Evolutionary conservation across 2,888 invertebrate species (phyloP).

Genomic region (Phengaris alcon): DNA sequence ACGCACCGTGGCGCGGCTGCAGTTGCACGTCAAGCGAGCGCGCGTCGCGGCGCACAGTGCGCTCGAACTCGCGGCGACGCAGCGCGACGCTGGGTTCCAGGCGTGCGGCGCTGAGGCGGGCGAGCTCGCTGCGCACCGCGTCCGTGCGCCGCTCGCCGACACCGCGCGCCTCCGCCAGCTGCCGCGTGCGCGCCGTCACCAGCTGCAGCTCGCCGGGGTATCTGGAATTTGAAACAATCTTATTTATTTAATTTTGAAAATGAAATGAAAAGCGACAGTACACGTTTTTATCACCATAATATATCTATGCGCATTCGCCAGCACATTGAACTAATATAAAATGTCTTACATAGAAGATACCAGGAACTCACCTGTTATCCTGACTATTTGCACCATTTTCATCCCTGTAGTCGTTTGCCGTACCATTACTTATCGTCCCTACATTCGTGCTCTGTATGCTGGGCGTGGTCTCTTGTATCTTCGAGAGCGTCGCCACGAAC

Average conservation of each 20-base stretch:
- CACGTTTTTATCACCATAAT: neutral
- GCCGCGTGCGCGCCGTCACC: conserved; percentile 85
- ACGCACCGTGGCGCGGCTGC: conserved; percentile 52
- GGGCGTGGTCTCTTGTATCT: conserved; percentile 82
- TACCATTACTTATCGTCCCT: conserved; percentile 69
- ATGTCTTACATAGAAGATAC: neutral
- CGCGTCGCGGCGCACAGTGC: conserved; percentile 65
- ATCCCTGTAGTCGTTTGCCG: conserved; percentile 56
- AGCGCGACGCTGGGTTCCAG: conserved; percentile 88
- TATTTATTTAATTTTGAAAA: neutral
- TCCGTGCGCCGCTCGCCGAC: conserved; percentile 83
- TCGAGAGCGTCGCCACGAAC: conserved; percentile 81
- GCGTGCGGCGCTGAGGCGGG: conserved; percentile 82
- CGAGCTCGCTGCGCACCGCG: conserved; percentile 83
- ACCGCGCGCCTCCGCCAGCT: conserved; percentile 84
- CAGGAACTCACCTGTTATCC: conserved; percentile 64
- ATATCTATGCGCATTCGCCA: neutral
- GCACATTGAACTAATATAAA: neutral
- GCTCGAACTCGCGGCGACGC: conserved; percentile 85
- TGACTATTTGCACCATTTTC: conserved; percentile 62
- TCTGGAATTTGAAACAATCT: conserved; percentile 45
- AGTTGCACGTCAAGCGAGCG: conserved; percentile 72
- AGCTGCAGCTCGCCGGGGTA: conserved; percentile 80
- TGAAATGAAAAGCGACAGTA: neutral
- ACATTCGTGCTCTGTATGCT: conserved; percentile 60